A percentile compares a stretch with the other conserved stretches of the same genome.
These are phyloP conservation scores for Typhlichthys subterraneus DNA, from an alignment of 2,797 vertebrate species.

Conservation along the genomic window DNA sequence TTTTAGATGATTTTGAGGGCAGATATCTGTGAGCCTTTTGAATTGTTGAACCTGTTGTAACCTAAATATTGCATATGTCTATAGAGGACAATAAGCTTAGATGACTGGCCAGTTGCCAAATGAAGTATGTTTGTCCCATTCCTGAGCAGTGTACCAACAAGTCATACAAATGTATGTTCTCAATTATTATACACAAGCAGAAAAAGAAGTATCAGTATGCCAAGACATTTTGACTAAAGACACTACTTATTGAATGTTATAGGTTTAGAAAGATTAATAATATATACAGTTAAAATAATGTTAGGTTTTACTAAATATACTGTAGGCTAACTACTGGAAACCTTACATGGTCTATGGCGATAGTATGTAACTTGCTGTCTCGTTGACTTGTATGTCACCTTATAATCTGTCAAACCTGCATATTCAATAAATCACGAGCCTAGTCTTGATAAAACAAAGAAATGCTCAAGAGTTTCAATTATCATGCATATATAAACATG, in stretches of 20 bases:
- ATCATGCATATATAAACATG: slow-evolving; percentile 41
- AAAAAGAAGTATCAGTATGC: too few relatives aligned
- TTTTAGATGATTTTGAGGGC: slow-evolving; percentile 29
- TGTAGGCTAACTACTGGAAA: slow-evolving; percentile 3
- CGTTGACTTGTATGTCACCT: slow-evolving; percentile 24
- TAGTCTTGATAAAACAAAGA: slow-evolving; percentile 35
- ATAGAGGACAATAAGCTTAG: too few relatives aligned
- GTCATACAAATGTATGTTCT: too few relatives aligned
- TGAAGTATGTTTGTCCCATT: too few relatives aligned
- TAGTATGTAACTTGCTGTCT: slow-evolving; percentile 16
- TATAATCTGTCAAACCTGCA: slow-evolving; percentile 17
- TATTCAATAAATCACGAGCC: slow-evolving; percentile 38
- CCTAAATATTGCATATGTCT: too few relatives aligned
- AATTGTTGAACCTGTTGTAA: too few relatives aligned
- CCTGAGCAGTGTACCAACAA: too few relatives aligned
- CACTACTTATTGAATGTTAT: not conserved
- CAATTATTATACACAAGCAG: too few relatives aligned
- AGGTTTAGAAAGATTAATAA: not conserved
- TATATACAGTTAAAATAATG: not conserved
- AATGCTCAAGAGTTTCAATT: slow-evolving; percentile 41
- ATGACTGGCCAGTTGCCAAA: too few relatives aligned
- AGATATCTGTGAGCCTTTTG: slow-evolving; percentile 20
- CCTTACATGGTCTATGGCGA: slow-evolving; percentile 5
- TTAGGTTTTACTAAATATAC: slow-evolving; percentile 9
- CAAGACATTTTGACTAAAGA: too few relatives aligned